Evolutionary conservation across 1,140 invertebrate genomes (phyloP), one percentile per base, ranked within the genome.

Genomic region (Aphis craccivora): DNA sequence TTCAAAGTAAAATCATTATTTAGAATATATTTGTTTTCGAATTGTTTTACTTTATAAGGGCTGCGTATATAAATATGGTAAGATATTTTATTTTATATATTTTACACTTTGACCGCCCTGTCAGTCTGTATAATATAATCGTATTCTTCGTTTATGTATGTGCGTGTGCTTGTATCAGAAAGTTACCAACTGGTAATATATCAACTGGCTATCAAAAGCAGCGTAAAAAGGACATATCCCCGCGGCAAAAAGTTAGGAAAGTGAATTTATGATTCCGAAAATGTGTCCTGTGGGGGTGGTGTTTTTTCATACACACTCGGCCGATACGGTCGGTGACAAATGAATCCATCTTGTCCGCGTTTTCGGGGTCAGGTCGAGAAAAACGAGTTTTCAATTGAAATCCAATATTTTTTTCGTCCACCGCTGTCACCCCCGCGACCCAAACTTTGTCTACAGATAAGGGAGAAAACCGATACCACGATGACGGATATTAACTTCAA

Each of bases 341-440:
- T 86, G 91, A 93, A 93, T 93, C 91, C 91, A 55, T 93, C 91
- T 93, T 93, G 91, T 93, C 91, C 91, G 35, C 81, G 9, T 86
- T 84, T 91, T 93, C 81, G 91, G 91, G 91, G 76, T 93, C 91
- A 55, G 76, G 76, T 25, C 45, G 81, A 93, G 91, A 86, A 93
- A 93, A 93, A 93, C 81, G 91, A 93, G 91, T 93, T 93, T 93
- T 93, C 91, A 93, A 93, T 93, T 93, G 91, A 93, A 93, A 93
- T 93, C 91, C 91, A 53, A 93, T 93, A 93, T 93, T 93, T 92
- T 92, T 90, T 60, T 40, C 40, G 30, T 60, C 20, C 23, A 51
- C 18, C 35, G 51, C 35, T 51, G 55, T 40, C 60, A n/a, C 43
- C 53, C 35, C 35, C 81, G 22, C 60, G 76, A 84, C 48, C 22